phyloP scores from a whole-genome alignment of 1,140 invertebrate genomes.

The Diorhabda elongata region DNA sequence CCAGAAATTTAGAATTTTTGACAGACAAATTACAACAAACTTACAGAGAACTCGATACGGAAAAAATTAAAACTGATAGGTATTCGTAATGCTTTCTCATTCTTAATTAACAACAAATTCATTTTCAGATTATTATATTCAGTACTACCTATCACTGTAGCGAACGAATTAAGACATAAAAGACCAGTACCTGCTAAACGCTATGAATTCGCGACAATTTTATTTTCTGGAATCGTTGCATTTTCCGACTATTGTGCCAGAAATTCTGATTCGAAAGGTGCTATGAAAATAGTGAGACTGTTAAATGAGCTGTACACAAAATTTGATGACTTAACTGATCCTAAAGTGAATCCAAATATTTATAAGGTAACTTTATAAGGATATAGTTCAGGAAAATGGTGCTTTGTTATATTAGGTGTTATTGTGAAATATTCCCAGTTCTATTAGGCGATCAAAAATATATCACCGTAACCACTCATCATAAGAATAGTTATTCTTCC shows the following conservation, averaged over 20 bases:
- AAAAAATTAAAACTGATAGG: constrained; percentile 97
- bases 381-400: not conserved
- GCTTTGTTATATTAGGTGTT: too few relatives aligned
- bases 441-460: too few relatives aligned
- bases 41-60: constrained; percentile 88
- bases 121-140: constrained; percentile 73
- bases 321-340: constrained; percentile 88
- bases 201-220: constrained; percentile 83
- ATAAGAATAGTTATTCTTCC: too few relatives aligned
- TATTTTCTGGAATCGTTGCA: constrained; percentile 92
- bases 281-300: constrained; percentile 90
- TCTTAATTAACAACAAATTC: not conserved
- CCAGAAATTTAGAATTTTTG: constrained; percentile 90
- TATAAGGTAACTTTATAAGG: constrained; percentile 74
- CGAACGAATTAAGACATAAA: constrained; percentile 86
- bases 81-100: constrained; percentile 45
- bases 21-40: constrained; percentile 96
- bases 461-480: too few relatives aligned
- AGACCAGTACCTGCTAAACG: constrained; percentile 81
- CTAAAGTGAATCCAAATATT: constrained; percentile 85
- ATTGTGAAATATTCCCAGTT: too few relatives aligned
- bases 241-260: constrained; percentile 81
- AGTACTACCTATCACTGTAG: constrained; percentile 87
- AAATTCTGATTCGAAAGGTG: constrained; percentile 79
- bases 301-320: constrained; percentile 87